A percentile compares a stretch with the other conserved stretches of the same genome.
phyloP scores from a whole-genome alignment of 2,797 vertebrate species.

The Buphagus erythrorhynchus region DNA sequence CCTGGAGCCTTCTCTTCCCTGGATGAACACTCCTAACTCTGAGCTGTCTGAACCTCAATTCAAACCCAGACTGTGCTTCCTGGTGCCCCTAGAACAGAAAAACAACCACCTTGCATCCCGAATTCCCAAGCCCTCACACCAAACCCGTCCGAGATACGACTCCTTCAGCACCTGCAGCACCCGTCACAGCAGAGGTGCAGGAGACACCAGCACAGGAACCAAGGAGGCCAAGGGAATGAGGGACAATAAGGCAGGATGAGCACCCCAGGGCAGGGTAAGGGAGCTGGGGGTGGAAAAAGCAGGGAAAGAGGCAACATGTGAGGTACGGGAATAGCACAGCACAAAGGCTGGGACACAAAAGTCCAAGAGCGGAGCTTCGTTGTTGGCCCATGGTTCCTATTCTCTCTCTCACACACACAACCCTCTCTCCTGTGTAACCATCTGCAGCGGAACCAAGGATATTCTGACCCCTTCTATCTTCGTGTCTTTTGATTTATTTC shows the following conservation, averaged over 20 bases:
- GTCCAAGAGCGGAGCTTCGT: not conserved
- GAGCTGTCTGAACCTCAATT: not conserved
- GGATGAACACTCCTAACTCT: not conserved
- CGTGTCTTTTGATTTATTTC: conserved; percentile 63
- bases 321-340: conserved; percentile 24
- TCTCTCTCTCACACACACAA: not conserved
- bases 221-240: not conserved
- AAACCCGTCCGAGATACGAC: not conserved
- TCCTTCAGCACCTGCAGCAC: not conserved
- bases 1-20: fast-evolving
- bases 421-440: conserved; percentile 47
- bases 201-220: not conserved
- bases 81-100: not conserved
- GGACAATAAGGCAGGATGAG: not conserved
- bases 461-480: conserved; percentile 58
- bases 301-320: not conserved
- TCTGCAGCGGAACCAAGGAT: conserved; percentile 44
- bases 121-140: not conserved
- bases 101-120: not conserved
- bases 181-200: not conserved
- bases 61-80: not conserved
- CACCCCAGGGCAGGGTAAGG: not conserved
- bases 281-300: not conserved
- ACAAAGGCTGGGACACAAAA: conserved; percentile 32
- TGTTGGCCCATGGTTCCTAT: not conserved